Evolutionary conservation across 2,797 vertebrate genomes (phyloP), one percentile per base, ranked within the genome.

Genomic region (Liparis tanakae): DNA sequence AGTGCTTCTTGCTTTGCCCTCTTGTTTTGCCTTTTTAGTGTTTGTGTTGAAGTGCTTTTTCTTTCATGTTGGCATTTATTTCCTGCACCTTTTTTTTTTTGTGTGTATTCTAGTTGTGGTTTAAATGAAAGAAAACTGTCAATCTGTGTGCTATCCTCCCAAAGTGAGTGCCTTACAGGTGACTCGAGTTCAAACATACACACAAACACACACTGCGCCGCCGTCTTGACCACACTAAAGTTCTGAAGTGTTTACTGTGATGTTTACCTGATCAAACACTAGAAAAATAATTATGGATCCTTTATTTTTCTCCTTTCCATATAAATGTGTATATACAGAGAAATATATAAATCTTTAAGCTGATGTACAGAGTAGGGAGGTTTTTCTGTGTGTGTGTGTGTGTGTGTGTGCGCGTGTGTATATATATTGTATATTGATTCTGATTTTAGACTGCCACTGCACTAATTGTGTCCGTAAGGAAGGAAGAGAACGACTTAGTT

Each of bases 241-340:
- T 14, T 54, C 50, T 54, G 10, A 67, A 74, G 69, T 41, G 55
- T 87, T 85, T 76, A 75, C 72, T 51, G 53, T 57, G 22, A 78
- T 48, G 74, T 85, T 88, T 76, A 85, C 77, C 70, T 44, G 69
- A 76, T 85, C 53, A 80, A 82, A 86, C 69, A 66, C 74, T 64
- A 80, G 33, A 79, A 63, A 30, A 59, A 57, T 7, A 2, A 59
- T 57, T 50, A 78, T 41, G 41, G 22, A 69, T 66, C 44, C 55
- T 85, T 85, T 80, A 74, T 88, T 89, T 85, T 80, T 72, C 53
- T 74, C 33, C 71, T 78, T 82, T 79, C 83, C 84, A 71, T 90
- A 89, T 79, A 85, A 84, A 87, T 88, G 78, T 91, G 85, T 91
- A 88, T 71, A 89, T 92, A 91, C 61, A 91, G 81, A 90, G 86